phyloP scores from a whole-genome alignment of 2,888 invertebrate species.

The Acrocyrtus sp. region DNA sequence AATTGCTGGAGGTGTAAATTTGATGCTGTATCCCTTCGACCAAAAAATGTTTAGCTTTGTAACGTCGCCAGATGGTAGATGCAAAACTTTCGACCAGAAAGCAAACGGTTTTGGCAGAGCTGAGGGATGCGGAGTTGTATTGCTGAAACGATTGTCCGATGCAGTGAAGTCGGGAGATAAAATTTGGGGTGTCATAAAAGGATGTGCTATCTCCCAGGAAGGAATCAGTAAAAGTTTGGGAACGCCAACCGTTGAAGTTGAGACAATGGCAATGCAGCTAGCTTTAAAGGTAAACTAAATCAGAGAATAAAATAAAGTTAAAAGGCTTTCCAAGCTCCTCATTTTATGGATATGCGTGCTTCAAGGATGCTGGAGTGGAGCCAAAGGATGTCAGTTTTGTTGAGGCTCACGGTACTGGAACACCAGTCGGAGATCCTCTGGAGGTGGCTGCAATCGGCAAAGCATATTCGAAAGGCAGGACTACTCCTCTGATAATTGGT shows the following conservation, averaged over 20 bases:
- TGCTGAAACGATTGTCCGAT: conserved; percentile 64
- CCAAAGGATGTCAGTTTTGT: conserved; percentile 31
- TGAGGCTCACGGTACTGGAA: conserved; percentile 40
- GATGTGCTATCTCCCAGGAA: conserved; percentile 65
- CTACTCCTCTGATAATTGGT: conserved; percentile 28
- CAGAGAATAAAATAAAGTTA: neutral
- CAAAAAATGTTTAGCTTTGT: neutral
- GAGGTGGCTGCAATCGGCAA: conserved; percentile 38
- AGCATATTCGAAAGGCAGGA: conserved; percentile 20
- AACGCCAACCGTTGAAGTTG: conserved; percentile 43
- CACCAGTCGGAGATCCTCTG: conserved; percentile 41
- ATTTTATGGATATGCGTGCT: too few relatives aligned
- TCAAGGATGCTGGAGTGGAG: conserved; percentile 30
- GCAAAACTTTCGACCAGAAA: conserved; percentile 63
- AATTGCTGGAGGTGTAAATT: conserved; percentile 46
- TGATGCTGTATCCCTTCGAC: conserved; percentile 31
- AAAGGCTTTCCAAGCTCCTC: conserved; percentile 76
- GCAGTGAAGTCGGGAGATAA: conserved; percentile 53
- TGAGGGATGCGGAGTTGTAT: conserved; percentile 63
- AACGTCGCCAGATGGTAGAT: conserved; percentile 56
- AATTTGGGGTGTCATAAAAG: conserved; percentile 63
- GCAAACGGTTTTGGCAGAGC: conserved; percentile 66
- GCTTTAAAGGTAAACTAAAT: conserved; percentile 13
- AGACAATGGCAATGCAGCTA: conserved; percentile 31
- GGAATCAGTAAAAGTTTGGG: conserved; percentile 65